A percentile compares a stretch with the other conserved stretches of the same genome.
Conservation (phyloP, 2,797 vertebrate genomes). For the Arnoldichthys spilopterus region DNA sequence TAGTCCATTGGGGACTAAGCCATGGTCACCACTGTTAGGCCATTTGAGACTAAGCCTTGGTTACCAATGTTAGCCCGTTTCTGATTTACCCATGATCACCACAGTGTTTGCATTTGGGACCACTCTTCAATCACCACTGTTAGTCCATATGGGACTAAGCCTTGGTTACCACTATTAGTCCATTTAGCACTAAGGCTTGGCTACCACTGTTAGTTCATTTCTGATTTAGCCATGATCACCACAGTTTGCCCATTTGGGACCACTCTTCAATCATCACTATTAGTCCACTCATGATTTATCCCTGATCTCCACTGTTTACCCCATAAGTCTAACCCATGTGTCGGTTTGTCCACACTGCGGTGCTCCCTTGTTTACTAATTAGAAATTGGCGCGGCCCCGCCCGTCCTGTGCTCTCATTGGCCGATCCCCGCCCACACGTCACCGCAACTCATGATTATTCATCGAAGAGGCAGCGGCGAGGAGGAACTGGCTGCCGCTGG, state of each 20-base stretch:
- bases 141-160: background rate
- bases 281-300: background rate
- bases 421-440: conserved; percentile 61
- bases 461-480: conserved; percentile 72
- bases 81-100: background rate
- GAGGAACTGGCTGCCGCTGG: conserved; percentile 86
- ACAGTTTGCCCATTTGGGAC: background rate
- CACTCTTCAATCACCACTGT: background rate
- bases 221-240: background rate
- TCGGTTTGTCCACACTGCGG: background rate
- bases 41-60: background rate
- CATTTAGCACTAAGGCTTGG: background rate
- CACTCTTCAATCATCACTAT: background rate
- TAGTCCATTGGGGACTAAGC: background rate
- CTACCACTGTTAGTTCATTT: background rate
- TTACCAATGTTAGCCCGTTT: background rate
- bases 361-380: background rate
- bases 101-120: background rate
- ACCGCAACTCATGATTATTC: conserved; percentile 73
- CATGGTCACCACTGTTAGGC: background rate
- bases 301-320: background rate
- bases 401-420: background rate
- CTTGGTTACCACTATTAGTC: background rate
- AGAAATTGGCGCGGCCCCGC: background rate
- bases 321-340: too few relatives aligned